These are phyloP conservation scores for Zeus faber DNA, from an alignment of 2,113 vertebrate species.

Conservation along the genomic window DNA sequence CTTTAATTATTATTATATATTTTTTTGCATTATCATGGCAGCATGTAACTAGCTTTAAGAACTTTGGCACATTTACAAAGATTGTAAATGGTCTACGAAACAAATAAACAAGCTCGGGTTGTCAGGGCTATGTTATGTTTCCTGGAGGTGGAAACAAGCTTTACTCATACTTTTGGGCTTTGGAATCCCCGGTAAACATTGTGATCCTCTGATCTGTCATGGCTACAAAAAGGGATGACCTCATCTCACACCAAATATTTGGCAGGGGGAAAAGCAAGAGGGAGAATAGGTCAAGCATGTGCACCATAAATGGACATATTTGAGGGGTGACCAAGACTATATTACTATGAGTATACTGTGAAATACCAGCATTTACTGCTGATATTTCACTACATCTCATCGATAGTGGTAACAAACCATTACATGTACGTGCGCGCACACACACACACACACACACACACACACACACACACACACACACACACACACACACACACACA, in stretches of 20 bases:
- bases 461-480: conserved; percentile 9
- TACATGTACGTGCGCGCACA: conserved; percentile 4
- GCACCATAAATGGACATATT: conserved; percentile 67
- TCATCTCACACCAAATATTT: conserved; percentile 57
- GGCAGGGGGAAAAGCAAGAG: conserved; percentile 41
- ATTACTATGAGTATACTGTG: conserved; percentile 23
- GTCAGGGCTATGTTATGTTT: conserved; percentile 54
- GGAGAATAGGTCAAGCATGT: conserved; percentile 42
- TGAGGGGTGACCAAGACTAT: conserved; percentile 16
- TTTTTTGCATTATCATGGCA: conserved; percentile 15
- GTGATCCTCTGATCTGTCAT: conserved; percentile 56
- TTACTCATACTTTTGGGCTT: conserved; percentile 47
- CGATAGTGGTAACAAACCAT: background rate
- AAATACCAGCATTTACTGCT: conserved; percentile 12
- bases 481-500: conserved; percentile 7
- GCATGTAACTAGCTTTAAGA: background rate
- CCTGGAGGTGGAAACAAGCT: conserved; percentile 47
- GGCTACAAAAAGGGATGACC: conserved; percentile 71
- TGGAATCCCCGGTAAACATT: conserved; percentile 44
- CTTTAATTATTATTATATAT: conserved; percentile 29
- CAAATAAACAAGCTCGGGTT: conserved; percentile 24
- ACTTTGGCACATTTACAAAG: conserved; percentile 7
- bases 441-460: conserved; percentile 10
- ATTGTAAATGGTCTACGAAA: conserved; percentile 43
- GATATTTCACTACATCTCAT: too few relatives aligned